Percentiles rank a stretch among this genome's conserved stretches.
phyloP scores from a whole-genome alignment of 2,113 vertebrate species.

The Nothoprocta perdicaria region DNA sequence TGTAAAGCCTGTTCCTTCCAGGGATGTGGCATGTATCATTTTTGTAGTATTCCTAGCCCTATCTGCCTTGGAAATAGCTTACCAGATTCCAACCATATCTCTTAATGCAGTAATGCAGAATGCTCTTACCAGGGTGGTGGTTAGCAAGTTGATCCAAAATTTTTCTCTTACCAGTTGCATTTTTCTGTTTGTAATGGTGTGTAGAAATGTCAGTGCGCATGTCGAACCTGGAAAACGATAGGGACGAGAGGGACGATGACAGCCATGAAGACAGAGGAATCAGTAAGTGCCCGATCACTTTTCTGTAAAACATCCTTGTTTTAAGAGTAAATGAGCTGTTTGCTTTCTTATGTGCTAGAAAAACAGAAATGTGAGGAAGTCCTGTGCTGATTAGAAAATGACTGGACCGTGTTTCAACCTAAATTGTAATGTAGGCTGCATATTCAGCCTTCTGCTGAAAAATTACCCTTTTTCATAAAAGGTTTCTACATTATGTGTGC shows the following conservation, averaged over 20 bases:
- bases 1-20: not conserved
- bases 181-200: conserved; percentile 65
- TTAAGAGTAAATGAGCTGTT: not conserved
- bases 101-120: not conserved
- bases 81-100: not conserved
- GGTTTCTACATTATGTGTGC: not conserved
- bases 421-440: not conserved
- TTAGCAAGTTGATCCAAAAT: not conserved
- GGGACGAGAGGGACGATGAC: conserved; percentile 96
- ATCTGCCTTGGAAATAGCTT: fast-evolving
- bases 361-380: not conserved
- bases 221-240: conserved; percentile 97
- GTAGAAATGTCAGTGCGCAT: conserved; percentile 98
- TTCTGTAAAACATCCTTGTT: not conserved
- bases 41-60: not conserved
- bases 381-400: not conserved
- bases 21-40: not conserved
- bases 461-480: not conserved
- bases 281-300: conserved; percentile 82
- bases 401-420: not conserved
- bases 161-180: conserved; percentile 53
- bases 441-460: not conserved
- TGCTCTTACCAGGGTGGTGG: not conserved
- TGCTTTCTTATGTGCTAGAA: not conserved
- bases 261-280: conserved; percentile 97